phyloP scores from a whole-genome alignment of 2,113 vertebrate species.

The Urocynchramus pylzowi region DNA sequence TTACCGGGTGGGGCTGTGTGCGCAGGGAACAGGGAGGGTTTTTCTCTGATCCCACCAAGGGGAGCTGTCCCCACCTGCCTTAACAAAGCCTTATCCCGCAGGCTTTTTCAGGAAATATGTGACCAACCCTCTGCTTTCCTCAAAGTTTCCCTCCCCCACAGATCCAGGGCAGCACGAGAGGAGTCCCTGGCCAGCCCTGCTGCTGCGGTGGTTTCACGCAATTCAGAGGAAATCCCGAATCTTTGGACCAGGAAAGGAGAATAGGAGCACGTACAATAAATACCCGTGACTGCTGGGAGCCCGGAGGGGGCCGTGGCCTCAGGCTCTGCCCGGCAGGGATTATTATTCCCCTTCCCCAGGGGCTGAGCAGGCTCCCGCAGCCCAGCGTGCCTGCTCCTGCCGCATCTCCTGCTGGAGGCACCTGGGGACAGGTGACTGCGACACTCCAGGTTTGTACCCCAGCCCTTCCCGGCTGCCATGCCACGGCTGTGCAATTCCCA shows the following conservation, averaged over 20 bases:
- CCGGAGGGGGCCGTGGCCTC: background rate
- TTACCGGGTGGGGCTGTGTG: background rate
- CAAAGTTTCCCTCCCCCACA: conserved; percentile 58
- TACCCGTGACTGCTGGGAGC: background rate
- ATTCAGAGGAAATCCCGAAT: conserved; percentile 51
- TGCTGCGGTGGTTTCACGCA: conserved; percentile 52
- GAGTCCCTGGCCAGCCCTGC: conserved; percentile 52
- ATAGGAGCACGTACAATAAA: conserved; percentile 3
- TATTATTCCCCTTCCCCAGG: background rate
- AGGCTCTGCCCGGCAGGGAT: background rate
- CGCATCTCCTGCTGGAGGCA: background rate
- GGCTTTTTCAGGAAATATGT: background rate
- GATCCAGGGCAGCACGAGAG: conserved; percentile 56
- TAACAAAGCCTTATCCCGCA: background rate
- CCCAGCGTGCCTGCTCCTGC: background rate
- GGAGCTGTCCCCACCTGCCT: background rate
- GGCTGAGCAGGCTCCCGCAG: background rate
- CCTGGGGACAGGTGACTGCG: background rate
- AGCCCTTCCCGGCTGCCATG: background rate
- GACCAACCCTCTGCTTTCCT: background rate
- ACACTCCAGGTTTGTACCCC: background rate
- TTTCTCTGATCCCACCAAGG: rapidly evolving
- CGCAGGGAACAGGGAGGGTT: background rate
- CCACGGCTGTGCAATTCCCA: rapidly evolving
- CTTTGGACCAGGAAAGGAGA: conserved; percentile 52